Evolutionary conservation across 37 sponge, comb jelly and placozoan species (phyloP).

Genomic region (Geodia barretti): DNA sequence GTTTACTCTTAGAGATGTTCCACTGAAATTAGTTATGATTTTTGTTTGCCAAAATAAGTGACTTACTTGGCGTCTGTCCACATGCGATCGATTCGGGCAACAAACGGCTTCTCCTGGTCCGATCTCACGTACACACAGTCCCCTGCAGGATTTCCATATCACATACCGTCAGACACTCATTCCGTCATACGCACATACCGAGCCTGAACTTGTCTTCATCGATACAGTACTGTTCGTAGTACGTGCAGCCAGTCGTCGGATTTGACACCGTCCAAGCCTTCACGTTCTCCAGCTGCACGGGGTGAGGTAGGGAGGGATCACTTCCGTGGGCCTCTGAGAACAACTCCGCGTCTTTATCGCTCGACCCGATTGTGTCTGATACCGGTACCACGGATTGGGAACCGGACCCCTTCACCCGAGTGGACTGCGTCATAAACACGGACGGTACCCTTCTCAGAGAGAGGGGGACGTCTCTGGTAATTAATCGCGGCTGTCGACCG

Average conservation of each 20-base stretch:
- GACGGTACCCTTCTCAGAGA: slow-evolving; percentile 56
- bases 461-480: slow-evolving; percentile 34
- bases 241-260: slow-evolving; percentile 50
- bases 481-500: slow-evolving; percentile 22
- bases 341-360: slow-evolving; percentile 29
- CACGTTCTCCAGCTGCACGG: too few relatives aligned
- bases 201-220: slow-evolving; percentile 68
- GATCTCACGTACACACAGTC: slow-evolving; percentile 93
- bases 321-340: background rate
- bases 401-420: too few relatives aligned
- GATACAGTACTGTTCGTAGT: slow-evolving; percentile 80
- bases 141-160: slow-evolving; percentile 46
- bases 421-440: too few relatives aligned
- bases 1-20: background rate
- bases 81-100: slow-evolving; percentile 90
- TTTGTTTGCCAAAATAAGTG: too few relatives aligned
- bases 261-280: slow-evolving; percentile 14
- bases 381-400: too few relatives aligned
- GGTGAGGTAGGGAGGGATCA: background rate
- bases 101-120: slow-evolving; percentile 81
- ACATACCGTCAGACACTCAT: background rate
- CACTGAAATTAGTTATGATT: background rate
- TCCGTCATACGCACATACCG: slow-evolving; percentile 29
- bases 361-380: too few relatives aligned
- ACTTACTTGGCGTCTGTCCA: slow-evolving; percentile 91